A percentile compares a stretch with the other conserved stretches of the same genome.
Evolutionary conservation across 2,888 invertebrate species (phyloP).

Genomic region (Mimachlamys varia): DNA sequence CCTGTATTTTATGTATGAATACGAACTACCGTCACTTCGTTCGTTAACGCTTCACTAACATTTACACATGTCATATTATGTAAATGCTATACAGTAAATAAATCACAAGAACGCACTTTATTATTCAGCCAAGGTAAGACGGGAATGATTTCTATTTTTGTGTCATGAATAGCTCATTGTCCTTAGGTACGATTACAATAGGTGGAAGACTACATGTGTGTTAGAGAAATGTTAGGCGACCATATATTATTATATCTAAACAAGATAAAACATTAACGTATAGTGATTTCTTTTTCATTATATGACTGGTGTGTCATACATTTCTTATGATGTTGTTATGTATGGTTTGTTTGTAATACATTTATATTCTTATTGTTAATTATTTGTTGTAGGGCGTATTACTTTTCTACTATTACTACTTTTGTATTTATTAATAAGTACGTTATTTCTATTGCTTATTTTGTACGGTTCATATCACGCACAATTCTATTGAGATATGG

Average conservation of each 20-base stretch:
- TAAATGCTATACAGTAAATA: neutral
- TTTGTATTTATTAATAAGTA: too few relatives aligned
- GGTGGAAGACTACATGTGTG: neutral
- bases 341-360: too few relatives aligned
- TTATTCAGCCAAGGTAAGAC: neutral
- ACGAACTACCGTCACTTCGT: neutral
- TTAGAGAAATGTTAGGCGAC: neutral
- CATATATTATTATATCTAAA: neutral
- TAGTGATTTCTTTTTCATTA: too few relatives aligned
- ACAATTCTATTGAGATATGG: too few relatives aligned
- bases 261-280: too few relatives aligned
- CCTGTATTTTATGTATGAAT: neutral
- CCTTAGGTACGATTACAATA: neutral
- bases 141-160: constrained; percentile 22
- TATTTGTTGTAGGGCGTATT: too few relatives aligned
- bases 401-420: too few relatives aligned
- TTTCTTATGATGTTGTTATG: too few relatives aligned
- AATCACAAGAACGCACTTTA: neutral
- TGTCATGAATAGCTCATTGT: neutral
- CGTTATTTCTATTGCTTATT: too few relatives aligned
- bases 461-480: too few relatives aligned
- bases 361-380: too few relatives aligned
- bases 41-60: neutral
- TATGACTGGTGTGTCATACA: too few relatives aligned
- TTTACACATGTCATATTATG: neutral